Evolutionary conservation across 1,140 invertebrate genomes (phyloP), one percentile per base, ranked within the genome.

Genomic region (Neoseiulus cucumeris): DNA sequence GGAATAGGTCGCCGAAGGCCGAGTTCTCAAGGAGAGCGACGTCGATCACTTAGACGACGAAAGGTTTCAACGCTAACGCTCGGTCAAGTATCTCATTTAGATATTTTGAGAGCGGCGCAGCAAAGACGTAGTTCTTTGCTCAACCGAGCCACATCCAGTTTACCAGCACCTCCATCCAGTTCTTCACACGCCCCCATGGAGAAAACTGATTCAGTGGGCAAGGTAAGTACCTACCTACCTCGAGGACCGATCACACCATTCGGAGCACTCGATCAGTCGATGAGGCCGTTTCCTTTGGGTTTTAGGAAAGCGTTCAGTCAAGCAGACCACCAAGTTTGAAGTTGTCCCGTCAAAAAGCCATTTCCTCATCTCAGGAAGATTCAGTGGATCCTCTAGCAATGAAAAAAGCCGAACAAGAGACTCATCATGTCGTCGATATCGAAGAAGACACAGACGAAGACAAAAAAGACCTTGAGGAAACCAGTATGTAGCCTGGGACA

Each of bases 221-320:
- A 59, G 51, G 51, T 59, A 14, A n/a, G 51, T 25, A n/a, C 17
- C 9, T 39, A 39, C 33, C 33, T 6, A 39, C 33, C 9, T 39
- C 9, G 4, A 39, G 4, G 33, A 39, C n/a, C n/a, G n/a, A n/a
- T n/a, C n/a, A n/a, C n/a, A n/a, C n/a, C n/a, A n/a, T n/a, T n/a
- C n/a, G n/a, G n/a, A n/a, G n/a, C n/a, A n/a, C n/a, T n/a, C n/a
- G n/a, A n/a, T n/a, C n/a, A n/a, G n/a, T n/a, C n/a, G n/a, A n/a
- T n/a, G n/a, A n/a, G n/a, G n/a, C n/a, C n/a, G n/a, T n/a, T n/a
- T n/a, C n/a, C n/a, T n/a, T n/a, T n/a, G n/a, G n/a, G 2, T 29
- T 59, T 18, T 25, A 59, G 51, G 51, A 59, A 59, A 59, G 51
- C 51, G 51, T 59, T 59, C 51, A 59, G 51, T 59, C 51, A 2